Base-by-base conservation (phyloP, 2,797 vertebrate species). In the Pipistrellus kuhlii region DNA sequence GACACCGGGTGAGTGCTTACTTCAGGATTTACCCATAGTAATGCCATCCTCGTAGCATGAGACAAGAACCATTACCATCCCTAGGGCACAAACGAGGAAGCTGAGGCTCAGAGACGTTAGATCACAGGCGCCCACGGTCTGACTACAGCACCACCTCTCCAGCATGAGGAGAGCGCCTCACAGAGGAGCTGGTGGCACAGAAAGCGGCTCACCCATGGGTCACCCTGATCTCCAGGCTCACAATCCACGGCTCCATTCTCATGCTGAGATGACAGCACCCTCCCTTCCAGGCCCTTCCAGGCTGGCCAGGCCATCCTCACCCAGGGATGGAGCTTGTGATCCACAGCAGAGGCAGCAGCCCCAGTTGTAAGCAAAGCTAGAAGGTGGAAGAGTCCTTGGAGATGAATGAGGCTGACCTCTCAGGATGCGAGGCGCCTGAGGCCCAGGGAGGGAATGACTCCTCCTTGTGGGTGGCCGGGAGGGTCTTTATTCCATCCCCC, bases 401-500 rank as follows among this genome's bases (percentile, higher is more conserved):
- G 78, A 69, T 89, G 23, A 71, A 23, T 13, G 44, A 73, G 85
- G 77, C 21, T 14, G 51, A 6, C 25, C 30, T 91, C 46, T 72
- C 68, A 15, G n/a, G 7, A 32, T 78, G n/a, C 9, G 30, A 90
- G 62, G 76, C 86, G 38, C 38, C 77, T n/a, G 55, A 82, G 78
- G 46, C n/a, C 32, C 69, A 17, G 66, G 87, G 68, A 92, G 55
- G 82, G 77, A 90, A 72, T 44, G 30, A 88, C 62, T 85, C 38
- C 76, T 53, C 14, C 11, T 0, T 30, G 57, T 75, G 66, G n/a
- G 6, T 17, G 21, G 10, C 18, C 9, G 12, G 38, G 44, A 11
- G 20, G 32, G 23, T 87, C 80, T 94, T 92, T 35, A 73, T 90
- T 73, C 23, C 35, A 23, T 46, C 14, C 30, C 6, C 6, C 11